These are phyloP conservation scores for Hemibagrus guttatus DNA, from an alignment of 2,797 vertebrate genomes.

Conservation along the genomic window DNA sequence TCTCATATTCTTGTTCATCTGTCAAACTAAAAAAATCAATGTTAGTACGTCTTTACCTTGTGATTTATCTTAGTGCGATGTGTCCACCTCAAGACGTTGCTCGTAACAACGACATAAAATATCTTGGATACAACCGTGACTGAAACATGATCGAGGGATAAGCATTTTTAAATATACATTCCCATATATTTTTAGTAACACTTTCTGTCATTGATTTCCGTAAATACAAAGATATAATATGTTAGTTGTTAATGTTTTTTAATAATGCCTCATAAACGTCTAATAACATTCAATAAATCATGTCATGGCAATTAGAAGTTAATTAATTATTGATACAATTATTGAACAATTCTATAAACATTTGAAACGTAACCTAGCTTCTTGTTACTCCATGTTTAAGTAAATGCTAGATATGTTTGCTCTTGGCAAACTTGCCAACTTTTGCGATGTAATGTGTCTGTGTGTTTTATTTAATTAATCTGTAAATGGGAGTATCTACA, in stretches of 20 bases:
- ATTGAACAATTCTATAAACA: not conserved
- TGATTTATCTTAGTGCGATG: not conserved
- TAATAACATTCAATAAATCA: not conserved
- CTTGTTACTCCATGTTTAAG: not conserved
- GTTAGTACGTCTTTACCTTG: not conserved
- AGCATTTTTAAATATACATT: not conserved
- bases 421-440: not conserved
- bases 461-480: not conserved
- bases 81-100: not conserved
- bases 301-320: not conserved
- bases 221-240: not conserved
- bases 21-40: not conserved
- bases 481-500: not conserved
- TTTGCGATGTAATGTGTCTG: not conserved
- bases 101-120: not conserved
- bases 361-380: not conserved
- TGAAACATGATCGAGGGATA: not conserved
- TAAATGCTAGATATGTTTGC: not conserved
- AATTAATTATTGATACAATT: not conserved
- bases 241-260: not conserved
- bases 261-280: not conserved
- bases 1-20: slow-evolving; percentile 20
- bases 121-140: not conserved
- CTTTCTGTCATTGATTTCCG: not conserved
- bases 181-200: not conserved